A percentile compares a stretch with the other conserved stretches of the same genome.
These are phyloP conservation scores for Drosophila hamatofila DNA, from an alignment of 2,888 invertebrate species.

Conservation along the genomic window DNA sequence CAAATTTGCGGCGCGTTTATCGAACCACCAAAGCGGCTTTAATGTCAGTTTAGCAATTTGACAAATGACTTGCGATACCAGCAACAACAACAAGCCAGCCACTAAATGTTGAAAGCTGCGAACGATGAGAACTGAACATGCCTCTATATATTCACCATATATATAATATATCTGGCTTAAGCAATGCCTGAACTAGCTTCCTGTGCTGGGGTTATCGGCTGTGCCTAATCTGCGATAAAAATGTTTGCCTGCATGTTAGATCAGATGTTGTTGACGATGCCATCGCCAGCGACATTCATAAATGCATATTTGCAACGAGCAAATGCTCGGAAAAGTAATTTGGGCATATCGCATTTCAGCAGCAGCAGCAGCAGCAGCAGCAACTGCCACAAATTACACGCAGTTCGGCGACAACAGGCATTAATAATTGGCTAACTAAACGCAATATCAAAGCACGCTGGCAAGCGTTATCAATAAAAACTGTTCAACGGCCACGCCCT, in stretches of 20 bases:
- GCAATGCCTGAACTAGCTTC: conserved; percentile 22
- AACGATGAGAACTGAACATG: conserved; percentile 35
- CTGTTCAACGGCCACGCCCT: conserved; percentile 69
- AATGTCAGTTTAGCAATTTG: conserved; percentile 80
- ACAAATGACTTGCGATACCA: conserved; percentile 74
- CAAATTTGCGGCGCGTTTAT: conserved; percentile 73
- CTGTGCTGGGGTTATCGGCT: conserved; percentile 56
- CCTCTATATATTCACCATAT: not conserved
- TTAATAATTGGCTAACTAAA: conserved; percentile 75
- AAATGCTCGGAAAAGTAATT: conserved; percentile 13
- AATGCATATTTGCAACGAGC: conserved; percentile 36
- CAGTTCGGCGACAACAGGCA: conserved; percentile 66
- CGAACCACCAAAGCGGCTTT: conserved; percentile 69
- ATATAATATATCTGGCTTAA: not conserved
- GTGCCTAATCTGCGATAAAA: conserved; percentile 63
- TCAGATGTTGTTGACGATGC: conserved; percentile 64
- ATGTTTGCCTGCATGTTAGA: conserved; percentile 69
- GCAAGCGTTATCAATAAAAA: conserved; percentile 79
- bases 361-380: conserved; percentile 44
- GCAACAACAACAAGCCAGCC: conserved; percentile 32
- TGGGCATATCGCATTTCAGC: conserved; percentile 68
- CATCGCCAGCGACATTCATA: conserved; percentile 59
- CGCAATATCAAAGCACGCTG: conserved; percentile 63
- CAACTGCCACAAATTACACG: conserved; percentile 77
- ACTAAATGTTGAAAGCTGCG: conserved; percentile 62